These are phyloP conservation scores for Napeogenes sylphis DNA, from an alignment of 2,888 invertebrate species.

Conservation along the genomic window DNA sequence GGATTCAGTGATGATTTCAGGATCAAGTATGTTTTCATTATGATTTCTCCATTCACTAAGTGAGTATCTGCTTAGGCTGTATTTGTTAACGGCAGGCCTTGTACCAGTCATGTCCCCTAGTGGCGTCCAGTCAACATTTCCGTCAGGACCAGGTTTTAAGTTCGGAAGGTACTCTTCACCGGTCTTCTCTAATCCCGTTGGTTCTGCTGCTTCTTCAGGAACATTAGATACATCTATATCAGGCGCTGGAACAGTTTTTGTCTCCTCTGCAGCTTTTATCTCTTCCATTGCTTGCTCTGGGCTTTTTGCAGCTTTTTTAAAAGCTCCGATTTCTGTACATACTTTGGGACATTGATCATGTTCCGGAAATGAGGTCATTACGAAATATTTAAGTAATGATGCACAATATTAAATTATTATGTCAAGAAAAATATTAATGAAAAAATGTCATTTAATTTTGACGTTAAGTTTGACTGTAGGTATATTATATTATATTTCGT, in stretches of 20 bases:
- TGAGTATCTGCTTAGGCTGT: slow-evolving; percentile 84
- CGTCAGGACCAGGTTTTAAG: slow-evolving; percentile 82
- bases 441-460: background rate
- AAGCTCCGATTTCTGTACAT: slow-evolving; percentile 60
- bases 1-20: slow-evolving; percentile 71
- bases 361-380: slow-evolving; percentile 50
- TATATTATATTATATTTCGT: too few relatives aligned
- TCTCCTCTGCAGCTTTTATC: slow-evolving; percentile 31
- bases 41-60: slow-evolving; percentile 84
- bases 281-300: slow-evolving; percentile 42
- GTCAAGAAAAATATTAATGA: slow-evolving; percentile 1
- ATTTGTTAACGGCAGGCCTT: slow-evolving; percentile 85
- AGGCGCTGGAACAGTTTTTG: slow-evolving; percentile 29
- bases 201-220: slow-evolving; percentile 30
- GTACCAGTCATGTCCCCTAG: slow-evolving; percentile 83
- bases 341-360: slow-evolving; percentile 55
- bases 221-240: slow-evolving; percentile 27
- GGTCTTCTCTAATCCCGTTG: slow-evolving; percentile 30
- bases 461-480: too few relatives aligned
- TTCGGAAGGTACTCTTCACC: slow-evolving; percentile 50
- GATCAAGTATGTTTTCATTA: slow-evolving; percentile 74
- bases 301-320: slow-evolving; percentile 50
- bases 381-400: slow-evolving; percentile 1
- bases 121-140: slow-evolving; percentile 85
- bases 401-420: slow-evolving; percentile 8